Conservation (phyloP, 2,888 invertebrate genomes). For the Himalopsyche japonica region DNA sequence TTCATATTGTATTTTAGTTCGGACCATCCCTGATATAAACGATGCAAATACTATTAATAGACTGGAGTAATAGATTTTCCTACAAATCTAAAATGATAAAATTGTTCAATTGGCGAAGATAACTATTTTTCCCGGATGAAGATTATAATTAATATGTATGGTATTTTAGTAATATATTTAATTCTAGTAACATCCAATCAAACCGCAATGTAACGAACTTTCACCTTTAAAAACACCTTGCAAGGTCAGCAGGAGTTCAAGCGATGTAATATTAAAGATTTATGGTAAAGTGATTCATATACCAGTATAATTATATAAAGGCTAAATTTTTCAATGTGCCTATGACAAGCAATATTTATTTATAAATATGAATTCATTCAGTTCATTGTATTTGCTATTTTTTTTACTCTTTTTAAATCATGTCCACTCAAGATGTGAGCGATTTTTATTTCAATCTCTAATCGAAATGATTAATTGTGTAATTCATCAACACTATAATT, state of each 20-base stretch:
- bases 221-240: neutral
- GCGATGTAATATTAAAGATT: neutral
- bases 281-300: neutral
- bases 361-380: neutral
- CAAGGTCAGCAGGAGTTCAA: neutral
- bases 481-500: no score
- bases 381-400: neutral
- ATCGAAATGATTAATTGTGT: no score
- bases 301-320: neutral
- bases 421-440: no score
- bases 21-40: no score
- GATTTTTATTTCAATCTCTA: no score
- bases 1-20: no score
- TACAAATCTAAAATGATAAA: no score
- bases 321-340: neutral
- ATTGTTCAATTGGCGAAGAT: no score
- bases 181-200: neutral
- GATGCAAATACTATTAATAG: no score
- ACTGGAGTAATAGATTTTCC: no score
- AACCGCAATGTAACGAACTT: neutral
- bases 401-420: no score
- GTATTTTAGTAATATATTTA: neutral
- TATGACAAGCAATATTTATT: neutral
- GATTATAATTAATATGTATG: neutral
- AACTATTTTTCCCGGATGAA: neutral